Base-by-base conservation (phyloP, 2,888 invertebrate species). In the Toxonevra muliebris region DNA sequence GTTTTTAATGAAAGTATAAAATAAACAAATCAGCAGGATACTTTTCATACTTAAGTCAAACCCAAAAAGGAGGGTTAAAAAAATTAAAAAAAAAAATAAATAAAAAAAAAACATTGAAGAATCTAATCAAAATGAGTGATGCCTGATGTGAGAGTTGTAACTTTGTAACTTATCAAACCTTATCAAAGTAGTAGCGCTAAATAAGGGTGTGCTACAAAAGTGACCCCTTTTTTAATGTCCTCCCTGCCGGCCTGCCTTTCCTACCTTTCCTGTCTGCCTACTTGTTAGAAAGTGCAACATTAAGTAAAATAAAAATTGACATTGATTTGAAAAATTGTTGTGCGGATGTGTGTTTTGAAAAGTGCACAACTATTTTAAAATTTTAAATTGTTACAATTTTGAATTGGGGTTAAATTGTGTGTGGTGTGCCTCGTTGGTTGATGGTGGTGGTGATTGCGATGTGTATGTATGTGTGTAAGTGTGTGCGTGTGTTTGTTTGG, bases 1-100 rank as follows among this genome's bases (percentile, higher is more conserved):
- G 53, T 40, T 19, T 19, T 30, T 30, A 30, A 55, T 11, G 20
- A 9, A 59, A 42, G 4, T 15, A 59, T 52, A 61, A 68, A 58
- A 66, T 68, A 70, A 70, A 70, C 70, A 70, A 70, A 66, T 68
- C 70, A 68, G 70, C 70, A 68, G 68, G 68, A 68, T 64, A 62
- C 55, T 61, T 54, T n/a, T n/a, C 12, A 19, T 17, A 12, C 54
- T 54, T 5, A 13, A 17, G 30, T 45, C 30, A 19, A 15, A 10
- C 13, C 13, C 41, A 15, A 50, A 12, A 4, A 48, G 52, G 58
- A 42, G 58, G 50, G 15, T 40, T 13, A 15, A 52, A 30, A 48
- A 17, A 19, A 45, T 15, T 11, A 17, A 12, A 15, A 45, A n/a
- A 40, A 15, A 1, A 15, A 54, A 42, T 17, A 5, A 17, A n/a